Base-by-base conservation (phyloP, 2,113 vertebrate genomes). In the Irena cyanogastra region DNA sequence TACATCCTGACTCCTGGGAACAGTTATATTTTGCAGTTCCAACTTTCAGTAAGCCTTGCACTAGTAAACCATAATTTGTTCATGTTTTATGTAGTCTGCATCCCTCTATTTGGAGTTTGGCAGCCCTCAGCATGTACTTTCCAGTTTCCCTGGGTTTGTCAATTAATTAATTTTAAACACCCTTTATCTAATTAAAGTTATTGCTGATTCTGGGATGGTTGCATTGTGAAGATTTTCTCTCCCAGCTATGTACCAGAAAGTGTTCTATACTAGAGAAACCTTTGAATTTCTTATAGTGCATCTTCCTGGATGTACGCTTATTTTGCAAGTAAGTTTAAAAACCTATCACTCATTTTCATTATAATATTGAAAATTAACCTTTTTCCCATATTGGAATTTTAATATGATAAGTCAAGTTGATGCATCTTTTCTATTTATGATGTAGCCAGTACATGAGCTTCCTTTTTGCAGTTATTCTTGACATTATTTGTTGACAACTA, bases 131-230 rank as follows among this genome's bases (percentile, higher is more conserved):
- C 33, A 81, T 0, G 1, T 57, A 57, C 18, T 74, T 95, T 57
- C 50, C 83, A 26, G 19, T 90, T 95, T 66, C 72, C 65, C 39
- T 84, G 52, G 24, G 64, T 94, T 63, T 81, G 56, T 60, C 26
- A 74, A 89, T 94, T 83, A 92, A 90, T 92, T 96, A 74, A 13
- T 39, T 88, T 94, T 88, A 93, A 81, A 30, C 3, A 61, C 7
- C 14, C 16, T 85, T 93, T 47, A 72, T 88, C 87, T 88, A 92
- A 94, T 95, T 92, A 72, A 81, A 81, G 27, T 53, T 78, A 60
- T 69, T 91, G n/a, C 53, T 89, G 41, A 42, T 65, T 71, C n/a
- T 79, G 41, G 26, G 44, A 28, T 64, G 47, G 41, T 24, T 84
- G 10, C 28, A 33, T 68, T 79, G 33, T 81, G 53, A 89, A 53